Conservation (phyloP, 2,888 invertebrate species). For the Anthoptus insignis region DNA sequence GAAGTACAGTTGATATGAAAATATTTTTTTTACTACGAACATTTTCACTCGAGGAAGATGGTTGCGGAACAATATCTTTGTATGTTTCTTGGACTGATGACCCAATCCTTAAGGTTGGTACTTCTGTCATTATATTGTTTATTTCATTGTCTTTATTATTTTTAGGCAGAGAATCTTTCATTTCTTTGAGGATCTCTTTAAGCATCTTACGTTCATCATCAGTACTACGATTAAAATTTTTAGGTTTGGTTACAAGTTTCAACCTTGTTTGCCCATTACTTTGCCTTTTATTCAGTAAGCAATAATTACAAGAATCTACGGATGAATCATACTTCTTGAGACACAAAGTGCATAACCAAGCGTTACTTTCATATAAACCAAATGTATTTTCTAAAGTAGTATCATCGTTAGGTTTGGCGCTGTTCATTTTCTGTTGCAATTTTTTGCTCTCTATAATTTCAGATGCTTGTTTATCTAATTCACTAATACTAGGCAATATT, state of each 20-base stretch:
- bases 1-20: conserved; percentile 1
- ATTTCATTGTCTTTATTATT: conserved; percentile 61
- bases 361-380: conserved; percentile 47
- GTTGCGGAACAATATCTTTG: conserved; percentile 37
- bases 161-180: conserved; percentile 91
- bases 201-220: conserved; percentile 87
- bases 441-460: conserved; percentile 89
- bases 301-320: conserved; percentile 65
- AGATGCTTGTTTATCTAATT: conserved; percentile 92
- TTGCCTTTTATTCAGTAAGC: conserved; percentile 57
- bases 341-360: conserved; percentile 74
- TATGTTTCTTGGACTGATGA: conserved; percentile 48
- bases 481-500: conserved; percentile 92
- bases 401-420: conserved; percentile 27
- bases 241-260: too few species aligned
- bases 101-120: conserved; percentile 74
- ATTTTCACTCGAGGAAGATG: conserved; percentile 32
- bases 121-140: conserved; percentile 57
- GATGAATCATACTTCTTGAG: conserved; percentile 70
- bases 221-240: conserved; percentile 43
- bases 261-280: too few species aligned
- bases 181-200: conserved; percentile 91
- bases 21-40: neutral
- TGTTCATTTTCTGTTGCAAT: conserved; percentile 61
- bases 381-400: conserved; percentile 7